Evolutionary conservation across 1,140 invertebrate species (phyloP), one percentile per base, ranked within the genome.

Genomic region (Sitophilus oryzae): DNA sequence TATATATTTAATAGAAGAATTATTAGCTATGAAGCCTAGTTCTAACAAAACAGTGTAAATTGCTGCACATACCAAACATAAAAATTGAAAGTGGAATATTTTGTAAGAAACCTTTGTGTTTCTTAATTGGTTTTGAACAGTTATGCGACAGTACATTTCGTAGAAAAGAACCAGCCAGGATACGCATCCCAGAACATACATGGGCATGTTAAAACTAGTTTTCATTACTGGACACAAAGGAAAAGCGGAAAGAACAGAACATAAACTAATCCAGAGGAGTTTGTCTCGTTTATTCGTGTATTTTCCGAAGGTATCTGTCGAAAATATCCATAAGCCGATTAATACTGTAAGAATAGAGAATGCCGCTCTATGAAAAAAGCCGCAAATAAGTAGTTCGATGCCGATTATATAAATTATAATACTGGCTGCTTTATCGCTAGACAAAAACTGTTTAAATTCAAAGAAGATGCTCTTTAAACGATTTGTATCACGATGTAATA

Each of bases 141-240:
- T 58, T 14, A 56, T 14, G 16, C 53, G 37, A 46, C 21, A 57
- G 40, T 38, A 59, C 50, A 62, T 62, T 57, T 53, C 55, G 11
- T 43, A 43, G 41, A 62, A 62, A 3, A 59, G 21, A 10, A 53
- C 25, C 22, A 61, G 16, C 61, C 63, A 66, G n/a, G 52, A 46
- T 19, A 52, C 11, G 22, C 18, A 49, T 8, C 66, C 66, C 16
- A 63, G 45, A 15, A 51, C 14, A 41, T 66, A 64, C 52, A 56
- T 58, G 18, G 56, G 52, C 11, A 61, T 43, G 19, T 66, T 64
- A 45, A 67, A 69, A 3, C 53, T 50, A 6, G 65, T 67, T 50
- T 62, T 64, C 59, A 69, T 62, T 8, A 63, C 58, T 15, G 63
- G 67, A 35, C 66, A 53, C 25, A 53, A n/a, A 14, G 67, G 64